These are phyloP conservation scores for Falco cherrug DNA, from an alignment of 2,797 vertebrate species.

Conservation along the genomic window DNA sequence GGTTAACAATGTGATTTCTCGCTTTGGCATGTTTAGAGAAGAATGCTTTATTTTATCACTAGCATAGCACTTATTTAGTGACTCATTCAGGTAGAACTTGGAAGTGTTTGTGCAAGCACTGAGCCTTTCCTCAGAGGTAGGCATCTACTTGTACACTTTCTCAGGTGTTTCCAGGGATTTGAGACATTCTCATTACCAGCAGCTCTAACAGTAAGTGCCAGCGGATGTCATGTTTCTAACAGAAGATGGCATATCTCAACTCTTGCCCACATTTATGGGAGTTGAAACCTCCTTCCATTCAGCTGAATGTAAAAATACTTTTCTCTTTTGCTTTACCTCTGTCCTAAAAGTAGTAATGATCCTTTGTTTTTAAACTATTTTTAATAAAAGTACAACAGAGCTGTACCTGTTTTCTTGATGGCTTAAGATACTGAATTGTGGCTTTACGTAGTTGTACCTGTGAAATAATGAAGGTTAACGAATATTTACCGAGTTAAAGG, in stretches of 20 bases:
- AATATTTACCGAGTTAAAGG: background rate
- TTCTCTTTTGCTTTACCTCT: background rate
- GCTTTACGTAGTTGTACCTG: background rate
- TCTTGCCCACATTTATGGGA: background rate
- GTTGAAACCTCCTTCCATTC: background rate
- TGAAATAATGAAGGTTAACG: background rate
- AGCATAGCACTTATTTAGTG: background rate
- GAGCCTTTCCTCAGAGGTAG: background rate
- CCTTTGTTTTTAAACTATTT: background rate
- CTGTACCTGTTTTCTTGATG: too few species aligned
- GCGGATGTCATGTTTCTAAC: conserved; percentile 23
- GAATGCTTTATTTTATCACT: background rate
- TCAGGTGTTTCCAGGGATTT: background rate
- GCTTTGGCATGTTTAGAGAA: background rate
- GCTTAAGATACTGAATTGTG: background rate
- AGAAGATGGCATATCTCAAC: background rate
- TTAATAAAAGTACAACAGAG: background rate
- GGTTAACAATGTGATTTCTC: background rate
- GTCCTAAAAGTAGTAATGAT: background rate
- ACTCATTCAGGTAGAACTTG: background rate
- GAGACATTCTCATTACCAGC: background rate
- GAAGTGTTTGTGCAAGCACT: background rate
- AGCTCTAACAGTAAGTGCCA: conserved; percentile 29
- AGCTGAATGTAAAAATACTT: background rate
- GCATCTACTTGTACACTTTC: background rate